Percentiles rank a stretch among this genome's conserved stretches.
These are phyloP conservation scores for Phyllotreta cruciferae DNA, from an alignment of 2,888 invertebrate genomes.

Conservation along the genomic window DNA sequence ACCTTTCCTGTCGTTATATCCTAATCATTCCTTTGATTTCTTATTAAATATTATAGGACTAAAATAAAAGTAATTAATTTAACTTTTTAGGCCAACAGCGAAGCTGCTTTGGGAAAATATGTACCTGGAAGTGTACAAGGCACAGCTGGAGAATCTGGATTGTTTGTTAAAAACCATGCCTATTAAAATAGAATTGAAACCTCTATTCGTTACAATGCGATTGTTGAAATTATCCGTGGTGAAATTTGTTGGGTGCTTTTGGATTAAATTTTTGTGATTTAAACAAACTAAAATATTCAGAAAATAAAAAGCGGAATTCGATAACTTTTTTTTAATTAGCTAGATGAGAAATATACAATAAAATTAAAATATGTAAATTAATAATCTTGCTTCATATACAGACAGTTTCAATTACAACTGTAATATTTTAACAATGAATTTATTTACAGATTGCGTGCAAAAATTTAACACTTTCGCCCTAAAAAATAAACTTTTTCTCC, in stretches of 20 bases:
- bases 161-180: slow-evolving; percentile 95
- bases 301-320: slow-evolving; percentile 17
- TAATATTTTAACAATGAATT: slow-evolving; percentile 52
- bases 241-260: slow-evolving; percentile 4
- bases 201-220: slow-evolving; percentile 9
- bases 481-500: slow-evolving; percentile 34
- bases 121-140: slow-evolving; percentile 84
- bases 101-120: slow-evolving; percentile 91
- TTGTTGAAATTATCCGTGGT: slow-evolving; percentile 32
- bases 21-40: no score
- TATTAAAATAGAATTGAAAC: slow-evolving; percentile 68
- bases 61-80: slow-evolving; percentile 1
- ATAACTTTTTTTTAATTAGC: slow-evolving; percentile 44
- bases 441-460: slow-evolving; percentile 52
- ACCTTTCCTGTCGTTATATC: no score
- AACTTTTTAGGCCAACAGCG: slow-evolving; percentile 71
- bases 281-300: no score
- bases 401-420: slow-evolving; percentile 48
- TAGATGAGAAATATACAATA: slow-evolving; percentile 56
- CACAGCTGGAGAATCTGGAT: slow-evolving; percentile 83
- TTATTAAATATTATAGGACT: no score
- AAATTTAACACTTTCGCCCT: slow-evolving; percentile 41
- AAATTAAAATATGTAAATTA: slow-evolving; percentile 53
- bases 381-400: slow-evolving; percentile 54
- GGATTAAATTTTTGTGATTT: no score